Base-by-base conservation (phyloP, 2,888 invertebrate species). In the Lagria hirta region DNA sequence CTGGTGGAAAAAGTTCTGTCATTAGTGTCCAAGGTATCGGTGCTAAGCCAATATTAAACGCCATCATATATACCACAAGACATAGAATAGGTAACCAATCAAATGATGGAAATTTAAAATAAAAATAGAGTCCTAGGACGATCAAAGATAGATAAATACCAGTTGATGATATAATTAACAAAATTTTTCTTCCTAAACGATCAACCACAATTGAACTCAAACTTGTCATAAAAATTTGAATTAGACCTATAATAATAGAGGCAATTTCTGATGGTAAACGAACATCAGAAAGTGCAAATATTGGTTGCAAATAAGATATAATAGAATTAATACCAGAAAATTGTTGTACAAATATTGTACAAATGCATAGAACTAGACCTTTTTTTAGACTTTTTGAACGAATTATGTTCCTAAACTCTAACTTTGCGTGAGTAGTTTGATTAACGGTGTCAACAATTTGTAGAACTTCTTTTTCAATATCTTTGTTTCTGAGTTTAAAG, bases 1-100 rank as follows among this genome's bases (percentile, higher is more conserved):
- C 83, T 0, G 83, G 72, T 16, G 92, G 82, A 68, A 92, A 83
- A 69, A 91, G 78, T 69, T 91, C 91, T 1, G 86, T 83, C 75
- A 88, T 80, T 21, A 90, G 81, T 0, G 87, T 84, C 88, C 89
- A 89, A 0, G 87, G 83, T 20, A 89, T 66, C 0, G 88, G 84
- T 1, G 92, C 88, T 32, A 84, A 78, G 1, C 82, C 80, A 71
- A 62, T 2, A 46, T 86, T 84, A 71, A 87, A 89, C 0, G 83
- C 79, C 35, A 82, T 71, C 45, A 88, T 84, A 72, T 83, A 89
- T 7, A 84, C 53, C 1, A 88, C 76, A 18, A 89, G 68, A 0
- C 86, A 80, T 3, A 80, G 66, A 3, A 89, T 75, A 0, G 89
- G 89, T 21, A 89, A 66, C 81, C 84, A 87, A n/a, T n/a, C n/a